These are phyloP conservation scores for Hemiscyllium ocellatum DNA, from an alignment of 2,113 vertebrate species.

Conservation along the genomic window DNA sequence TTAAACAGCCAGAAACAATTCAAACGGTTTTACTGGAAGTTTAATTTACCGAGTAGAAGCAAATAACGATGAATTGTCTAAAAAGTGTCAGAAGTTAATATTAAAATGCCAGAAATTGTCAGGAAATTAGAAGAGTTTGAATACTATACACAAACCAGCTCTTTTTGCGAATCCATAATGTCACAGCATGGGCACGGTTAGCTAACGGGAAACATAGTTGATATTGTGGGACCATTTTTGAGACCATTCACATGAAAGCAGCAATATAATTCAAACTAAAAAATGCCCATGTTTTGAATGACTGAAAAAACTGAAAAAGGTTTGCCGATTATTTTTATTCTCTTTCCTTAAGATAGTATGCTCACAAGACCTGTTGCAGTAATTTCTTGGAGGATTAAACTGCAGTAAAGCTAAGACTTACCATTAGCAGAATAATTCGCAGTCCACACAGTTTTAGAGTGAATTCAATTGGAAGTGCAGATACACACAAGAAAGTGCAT, in stretches of 20 bases:
- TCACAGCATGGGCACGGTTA: not conserved
- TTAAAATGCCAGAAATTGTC: not conserved
- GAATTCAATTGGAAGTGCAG: not conserved
- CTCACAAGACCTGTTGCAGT: not conserved
- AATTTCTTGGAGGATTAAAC: too few relatives aligned
- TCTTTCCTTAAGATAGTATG: too few relatives aligned
- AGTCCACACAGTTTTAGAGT: not conserved
- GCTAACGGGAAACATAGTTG: not conserved
- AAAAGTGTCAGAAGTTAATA: not conserved
- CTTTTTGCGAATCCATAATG: not conserved
- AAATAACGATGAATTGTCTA: not conserved
- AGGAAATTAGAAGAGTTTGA: not conserved
- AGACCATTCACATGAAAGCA: not conserved
- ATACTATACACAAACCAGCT: not conserved
- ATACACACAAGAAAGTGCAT: not conserved
- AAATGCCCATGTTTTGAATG: not conserved
- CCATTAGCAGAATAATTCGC: not conserved
- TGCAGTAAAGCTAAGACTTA: not conserved
- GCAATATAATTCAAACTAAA: not conserved
- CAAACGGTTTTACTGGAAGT: not conserved
- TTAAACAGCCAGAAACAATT: not conserved
- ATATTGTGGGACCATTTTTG: not conserved
- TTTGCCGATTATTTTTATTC: not conserved
- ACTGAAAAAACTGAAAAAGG: not conserved
- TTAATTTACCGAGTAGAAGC: not conserved